phyloP scores from a whole-genome alignment of 2,113 vertebrate species.

The Notechis scutatus region DNA sequence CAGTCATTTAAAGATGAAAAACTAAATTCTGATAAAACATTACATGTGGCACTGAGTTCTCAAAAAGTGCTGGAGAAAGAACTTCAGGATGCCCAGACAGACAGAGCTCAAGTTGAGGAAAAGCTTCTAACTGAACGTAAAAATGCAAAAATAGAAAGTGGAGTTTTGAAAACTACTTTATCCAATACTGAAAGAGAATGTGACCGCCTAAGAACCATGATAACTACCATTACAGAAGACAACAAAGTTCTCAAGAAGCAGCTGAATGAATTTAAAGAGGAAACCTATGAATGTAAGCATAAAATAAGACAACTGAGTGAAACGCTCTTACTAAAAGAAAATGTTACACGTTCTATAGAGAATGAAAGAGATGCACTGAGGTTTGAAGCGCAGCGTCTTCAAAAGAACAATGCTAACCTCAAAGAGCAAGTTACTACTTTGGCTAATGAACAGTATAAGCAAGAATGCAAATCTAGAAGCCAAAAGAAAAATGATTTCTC shows the following conservation, averaged over 20 bases:
- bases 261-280: constrained; percentile 52
- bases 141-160: constrained; percentile 54
- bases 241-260: constrained; percentile 65
- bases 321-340: constrained; percentile 56
- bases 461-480: constrained; percentile 11
- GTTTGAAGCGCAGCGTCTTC: constrained; percentile 59
- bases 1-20: constrained; percentile 57
- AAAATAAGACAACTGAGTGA: constrained; percentile 49
- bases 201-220: constrained; percentile 50
- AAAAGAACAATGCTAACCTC: constrained; percentile 53
- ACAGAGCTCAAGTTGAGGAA: constrained; percentile 40
- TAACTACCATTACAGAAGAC: constrained; percentile 56
- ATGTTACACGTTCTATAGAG: constrained; percentile 57
- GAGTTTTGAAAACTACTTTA: constrained; percentile 53
- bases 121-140: constrained; percentile 54
- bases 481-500: constrained; percentile 34
- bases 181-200: constrained; percentile 52
- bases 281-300: constrained; percentile 47
- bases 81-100: constrained; percentile 30
- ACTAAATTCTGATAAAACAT: constrained; percentile 41
- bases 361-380: constrained; percentile 60
- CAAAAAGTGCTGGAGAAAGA: constrained; percentile 53
- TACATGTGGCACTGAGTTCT: constrained; percentile 42
- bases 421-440: constrained; percentile 33
- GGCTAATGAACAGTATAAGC: constrained; percentile 25